Conservation (phyloP, 2,113 vertebrate genomes). For the Pangasianodon gigas region DNA sequence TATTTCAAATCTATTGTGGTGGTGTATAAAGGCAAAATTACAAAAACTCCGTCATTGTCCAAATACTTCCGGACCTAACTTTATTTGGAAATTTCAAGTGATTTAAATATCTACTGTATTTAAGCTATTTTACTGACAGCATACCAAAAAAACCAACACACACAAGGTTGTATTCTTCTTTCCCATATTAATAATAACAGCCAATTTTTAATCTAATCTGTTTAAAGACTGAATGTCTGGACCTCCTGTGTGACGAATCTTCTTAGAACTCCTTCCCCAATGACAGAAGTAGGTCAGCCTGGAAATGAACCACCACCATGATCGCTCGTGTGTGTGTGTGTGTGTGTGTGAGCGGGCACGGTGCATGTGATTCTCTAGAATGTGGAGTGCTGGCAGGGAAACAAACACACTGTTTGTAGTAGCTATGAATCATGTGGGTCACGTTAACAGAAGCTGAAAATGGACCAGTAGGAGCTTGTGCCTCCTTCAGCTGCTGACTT, state of each 20-base stretch:
- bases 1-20: too few relatives aligned
- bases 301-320: slow-evolving; percentile 54
- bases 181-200: background rate
- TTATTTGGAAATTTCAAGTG: background rate
- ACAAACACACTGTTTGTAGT: slow-evolving; percentile 63
- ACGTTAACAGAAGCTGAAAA: slow-evolving; percentile 59
- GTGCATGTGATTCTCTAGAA: slow-evolving; percentile 57
- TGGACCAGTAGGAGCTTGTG: slow-evolving; percentile 38
- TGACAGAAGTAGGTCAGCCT: slow-evolving; percentile 68
- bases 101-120: background rate
- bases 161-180: background rate
- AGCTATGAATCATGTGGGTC: slow-evolving; percentile 64
- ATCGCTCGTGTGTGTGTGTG: background rate
- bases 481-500: slow-evolving; percentile 34
- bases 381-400: slow-evolving; percentile 62
- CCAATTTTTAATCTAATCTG: slow-evolving; percentile 31
- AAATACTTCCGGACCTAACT: too few relatives aligned
- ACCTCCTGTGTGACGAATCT: slow-evolving; percentile 57
- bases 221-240: slow-evolving; percentile 43
- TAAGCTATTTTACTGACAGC: background rate
- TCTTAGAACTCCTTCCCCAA: slow-evolving; percentile 44
- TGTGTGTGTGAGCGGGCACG: slow-evolving; percentile 46
- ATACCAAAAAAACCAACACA: background rate
- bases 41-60: too few relatives aligned
- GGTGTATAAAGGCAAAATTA: too few relatives aligned